A percentile compares a stretch with the other conserved stretches of the same genome.
Evolutionary conservation across 2,888 invertebrate species (phyloP).

Genomic region (Cyrtodaria siliqua): DNA sequence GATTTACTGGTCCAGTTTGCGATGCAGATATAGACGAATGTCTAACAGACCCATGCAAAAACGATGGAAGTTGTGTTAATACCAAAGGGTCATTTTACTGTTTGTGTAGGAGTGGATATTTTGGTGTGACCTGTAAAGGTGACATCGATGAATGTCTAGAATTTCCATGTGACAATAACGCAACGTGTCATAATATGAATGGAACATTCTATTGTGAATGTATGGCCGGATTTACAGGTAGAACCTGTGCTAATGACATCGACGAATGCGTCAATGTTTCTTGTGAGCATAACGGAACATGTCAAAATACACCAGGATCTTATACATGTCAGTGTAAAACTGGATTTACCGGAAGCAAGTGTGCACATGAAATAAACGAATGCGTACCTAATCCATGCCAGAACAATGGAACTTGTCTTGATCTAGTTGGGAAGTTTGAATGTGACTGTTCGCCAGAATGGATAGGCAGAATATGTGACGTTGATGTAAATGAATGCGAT

Average conservation of each 20-base stretch:
- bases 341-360: conserved; percentile 53
- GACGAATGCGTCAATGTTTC: no score
- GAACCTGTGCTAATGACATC: conserved; percentile 59
- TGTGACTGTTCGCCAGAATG: conserved; percentile 65
- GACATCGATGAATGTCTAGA: conserved; percentile 51
- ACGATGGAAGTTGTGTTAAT: conserved; percentile 64
- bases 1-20: conserved; percentile 62
- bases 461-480: conserved; percentile 19
- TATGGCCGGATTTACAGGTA: no score
- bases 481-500: conserved; percentile 44
- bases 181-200: conserved; percentile 56
- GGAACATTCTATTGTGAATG: conserved; percentile 13
- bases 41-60: conserved; percentile 51
- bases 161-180: conserved; percentile 18
- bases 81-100: conserved; percentile 61
- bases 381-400: conserved; percentile 32
- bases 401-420: conserved; percentile 39
- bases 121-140: conserved; percentile 46
- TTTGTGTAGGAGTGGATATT: conserved; percentile 57
- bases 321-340: conserved; percentile 60
- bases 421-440: conserved; percentile 48
- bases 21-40: conserved; percentile 65
- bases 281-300: no score
- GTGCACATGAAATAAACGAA: conserved; percentile 46
- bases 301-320: no score